Percentiles rank a stretch among this genome's conserved stretches.
Evolutionary conservation across 2,888 invertebrate genomes (phyloP).

Genomic region (Chalcosyrphus nemorum): DNA sequence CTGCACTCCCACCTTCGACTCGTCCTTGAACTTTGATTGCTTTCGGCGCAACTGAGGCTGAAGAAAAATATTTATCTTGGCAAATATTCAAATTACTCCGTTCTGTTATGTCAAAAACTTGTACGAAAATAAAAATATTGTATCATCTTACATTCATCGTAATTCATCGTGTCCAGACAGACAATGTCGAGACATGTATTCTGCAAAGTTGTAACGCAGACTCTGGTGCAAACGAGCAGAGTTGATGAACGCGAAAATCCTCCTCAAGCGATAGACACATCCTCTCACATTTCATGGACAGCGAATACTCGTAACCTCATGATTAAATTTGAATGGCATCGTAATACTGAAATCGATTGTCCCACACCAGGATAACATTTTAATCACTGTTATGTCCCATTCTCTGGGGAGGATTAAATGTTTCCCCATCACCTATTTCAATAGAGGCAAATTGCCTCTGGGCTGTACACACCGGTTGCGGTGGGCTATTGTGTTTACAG

Average conservation of each 20-base stretch:
- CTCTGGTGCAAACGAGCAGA: neutral
- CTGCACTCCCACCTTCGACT: neutral
- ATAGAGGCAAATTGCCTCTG: neutral
- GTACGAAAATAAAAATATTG: neutral
- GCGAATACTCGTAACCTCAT: neutral
- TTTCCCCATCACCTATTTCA: conserved; percentile 7
- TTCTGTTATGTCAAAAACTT: neutral
- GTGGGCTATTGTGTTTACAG: neutral
- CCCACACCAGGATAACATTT: neutral
- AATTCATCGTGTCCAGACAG: neutral
- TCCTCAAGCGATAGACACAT: neutral
- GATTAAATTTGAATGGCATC: neutral
- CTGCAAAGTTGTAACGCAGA: neutral
- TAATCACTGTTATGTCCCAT: neutral
- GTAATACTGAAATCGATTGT: neutral
- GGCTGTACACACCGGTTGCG: neutral
- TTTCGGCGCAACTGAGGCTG: neutral
- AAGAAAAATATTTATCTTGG: neutral
- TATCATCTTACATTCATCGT: neutral
- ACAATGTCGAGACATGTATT: neutral
- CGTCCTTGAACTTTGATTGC: neutral
- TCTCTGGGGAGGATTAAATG: conserved; percentile 9
- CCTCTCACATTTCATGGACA: neutral
- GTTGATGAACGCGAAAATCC: neutral
- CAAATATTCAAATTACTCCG: neutral